Base-by-base conservation (phyloP, 2,888 invertebrate species). In the Cephalotes varians region DNA sequence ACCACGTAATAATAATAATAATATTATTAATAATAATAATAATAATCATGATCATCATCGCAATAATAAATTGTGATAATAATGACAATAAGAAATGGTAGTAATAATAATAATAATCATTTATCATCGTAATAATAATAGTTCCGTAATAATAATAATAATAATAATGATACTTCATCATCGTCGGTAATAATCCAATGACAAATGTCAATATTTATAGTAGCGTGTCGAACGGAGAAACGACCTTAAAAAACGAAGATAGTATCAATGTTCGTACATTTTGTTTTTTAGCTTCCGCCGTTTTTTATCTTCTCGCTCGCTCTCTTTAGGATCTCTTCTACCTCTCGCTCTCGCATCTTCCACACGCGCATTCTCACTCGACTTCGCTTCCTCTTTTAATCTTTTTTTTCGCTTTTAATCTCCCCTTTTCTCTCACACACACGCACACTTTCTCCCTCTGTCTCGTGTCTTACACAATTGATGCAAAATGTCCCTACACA, bases 1-100 rank as follows among this genome's bases (percentile, higher is more conserved):
- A 94, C 94, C 93, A 94, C 92, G 93, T 94, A 94, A 94, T 94
- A 94, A 93, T 93, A 94, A 92, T 93, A 94, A 92, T 93, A 93
- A 91, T 92, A 91, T 90, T 92, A 89, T 84, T 91, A 88, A 90
- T 91, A 88, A 91, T 90, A 89, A 91, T 90, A 89, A 89, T 90
- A 91, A 88, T 90, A 91, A 92, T 92, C 90, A 93, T 92, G 93
- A 92, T 93, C 91, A 92, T 93, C 85, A 85, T 90, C 87, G 87
- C 90, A 90, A 90, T 91, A 91, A 92, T 93, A 90, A 91, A 92
- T 93, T 90, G 92, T 92, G 90, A 93, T 90, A 90, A 90, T 92
- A 92, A 91, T 92, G 92, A 90, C 91, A 91, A 91, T 92, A 91
- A 91, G 90, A 89, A 88, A 89, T 91, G 89, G 87, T 90, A 90